These are phyloP conservation scores for Drymodes brunneopygia DNA, from an alignment of 2,113 vertebrate genomes.

Conservation along the genomic window DNA sequence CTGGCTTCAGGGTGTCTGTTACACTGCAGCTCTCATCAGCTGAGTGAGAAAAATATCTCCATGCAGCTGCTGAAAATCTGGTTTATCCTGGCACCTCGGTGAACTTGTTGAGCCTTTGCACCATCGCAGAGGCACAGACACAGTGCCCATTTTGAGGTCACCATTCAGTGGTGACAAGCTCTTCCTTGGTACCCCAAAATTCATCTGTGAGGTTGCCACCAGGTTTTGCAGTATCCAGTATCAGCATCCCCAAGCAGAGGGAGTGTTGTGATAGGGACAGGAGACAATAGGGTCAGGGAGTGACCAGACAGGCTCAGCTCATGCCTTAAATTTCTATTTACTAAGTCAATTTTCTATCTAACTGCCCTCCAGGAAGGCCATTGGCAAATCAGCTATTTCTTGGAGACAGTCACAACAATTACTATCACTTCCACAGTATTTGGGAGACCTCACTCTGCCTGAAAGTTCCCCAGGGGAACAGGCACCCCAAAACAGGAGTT, in stretches of 20 bases:
- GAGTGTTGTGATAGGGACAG: neutral
- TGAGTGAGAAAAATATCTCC: neutral
- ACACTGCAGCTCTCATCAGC: neutral
- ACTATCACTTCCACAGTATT: neutral
- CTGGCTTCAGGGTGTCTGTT: neutral
- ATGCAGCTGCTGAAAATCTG: neutral
- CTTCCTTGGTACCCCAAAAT: neutral
- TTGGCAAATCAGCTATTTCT: neutral
- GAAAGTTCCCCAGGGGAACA: neutral
- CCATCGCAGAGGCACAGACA: neutral
- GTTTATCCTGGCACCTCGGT: neutral
- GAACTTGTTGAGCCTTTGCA: neutral
- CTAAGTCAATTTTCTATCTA: neutral
- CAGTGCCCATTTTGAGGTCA: neutral
- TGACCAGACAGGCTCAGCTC: neutral
- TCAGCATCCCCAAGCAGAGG: neutral
- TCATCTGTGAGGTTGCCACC: neutral
- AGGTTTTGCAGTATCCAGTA: neutral
- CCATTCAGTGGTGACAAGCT: neutral
- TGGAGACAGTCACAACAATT: neutral
- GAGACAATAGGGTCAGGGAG: rapidly evolving
- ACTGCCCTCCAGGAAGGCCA: neutral
- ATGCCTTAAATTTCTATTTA: neutral
- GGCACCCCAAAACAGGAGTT: neutral
- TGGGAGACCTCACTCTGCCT: neutral